A percentile compares a stretch with the other conserved stretches of the same genome.
Evolutionary conservation across 30 jellyfish, hydroid and myxozoan genomes (phyloP).

Genomic region (Turritopsis dohrnii): DNA sequence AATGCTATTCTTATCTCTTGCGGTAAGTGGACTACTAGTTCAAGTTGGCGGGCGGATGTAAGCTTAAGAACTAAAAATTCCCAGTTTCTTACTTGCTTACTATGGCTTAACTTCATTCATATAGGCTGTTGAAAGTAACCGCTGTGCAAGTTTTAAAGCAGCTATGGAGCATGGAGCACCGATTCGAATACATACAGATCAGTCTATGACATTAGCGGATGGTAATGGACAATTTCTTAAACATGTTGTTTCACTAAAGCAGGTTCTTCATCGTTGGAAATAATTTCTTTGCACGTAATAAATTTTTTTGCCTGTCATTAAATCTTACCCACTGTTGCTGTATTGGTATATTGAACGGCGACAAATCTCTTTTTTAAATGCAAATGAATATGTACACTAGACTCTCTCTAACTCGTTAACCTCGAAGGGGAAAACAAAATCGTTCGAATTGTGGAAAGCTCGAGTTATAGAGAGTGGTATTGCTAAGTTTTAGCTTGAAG

Average conservation of each 20-base stretch:
- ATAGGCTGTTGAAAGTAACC: conserved; percentile 90
- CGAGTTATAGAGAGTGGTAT: too few relatives aligned
- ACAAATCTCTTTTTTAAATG: too few relatives aligned
- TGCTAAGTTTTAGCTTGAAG: too few relatives aligned
- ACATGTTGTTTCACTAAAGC: not conserved
- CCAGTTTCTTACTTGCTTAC: too few relatives aligned
- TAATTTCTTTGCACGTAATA: not conserved
- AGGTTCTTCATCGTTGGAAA: too few relatives aligned
- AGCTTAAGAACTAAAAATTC: too few relatives aligned
- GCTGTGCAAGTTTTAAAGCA: conserved; percentile 94
- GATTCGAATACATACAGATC: conserved; percentile 80
- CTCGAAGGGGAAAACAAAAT: too few relatives aligned
- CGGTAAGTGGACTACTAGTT: too few relatives aligned
- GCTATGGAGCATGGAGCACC: conserved; percentile 97
- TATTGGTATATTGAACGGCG: not conserved
- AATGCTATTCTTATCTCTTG: too few relatives aligned
- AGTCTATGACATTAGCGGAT: conserved; percentile 90
- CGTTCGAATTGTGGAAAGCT: too few relatives aligned
- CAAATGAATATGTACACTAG: too few relatives aligned
- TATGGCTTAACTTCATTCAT: not conserved
- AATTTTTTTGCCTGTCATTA: not conserved
- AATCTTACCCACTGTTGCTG: not conserved
- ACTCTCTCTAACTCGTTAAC: too few relatives aligned
- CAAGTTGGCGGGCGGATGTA: conserved; percentile 73
- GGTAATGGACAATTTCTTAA: conserved; percentile 35